A percentile compares a stretch with the other conserved stretches of the same genome.
These are phyloP conservation scores for Diaprepes abbreviatus DNA, from an alignment of 2,888 invertebrate species.

Conservation along the genomic window DNA sequence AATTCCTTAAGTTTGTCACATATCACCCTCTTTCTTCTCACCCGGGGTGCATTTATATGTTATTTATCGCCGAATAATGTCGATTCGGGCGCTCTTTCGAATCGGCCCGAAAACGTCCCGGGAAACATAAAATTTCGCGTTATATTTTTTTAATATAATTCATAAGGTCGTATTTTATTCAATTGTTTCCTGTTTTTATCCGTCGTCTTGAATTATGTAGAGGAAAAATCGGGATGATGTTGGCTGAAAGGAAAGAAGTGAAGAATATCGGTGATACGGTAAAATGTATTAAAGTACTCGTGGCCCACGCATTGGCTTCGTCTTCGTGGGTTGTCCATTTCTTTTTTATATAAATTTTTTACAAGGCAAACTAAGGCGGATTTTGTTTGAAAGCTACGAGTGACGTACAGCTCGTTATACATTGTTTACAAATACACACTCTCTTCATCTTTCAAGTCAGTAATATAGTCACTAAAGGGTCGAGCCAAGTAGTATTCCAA, in stretches of 20 bases:
- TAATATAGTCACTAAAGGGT: too few species aligned
- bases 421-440: too few species aligned
- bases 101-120: conserved; percentile 35
- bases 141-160: conserved; percentile 50
- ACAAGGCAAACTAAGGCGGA: too few species aligned
- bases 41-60: conserved; percentile 45
- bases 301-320: too few species aligned
- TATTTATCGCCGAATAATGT: conserved; percentile 49
- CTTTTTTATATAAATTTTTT: too few species aligned
- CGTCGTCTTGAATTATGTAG: conserved; percentile 29
- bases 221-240: conserved; percentile 5
- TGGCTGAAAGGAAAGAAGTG: not conserved
- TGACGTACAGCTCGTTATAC: too few species aligned
- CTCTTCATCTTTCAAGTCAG: too few species aligned
- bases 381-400: too few species aligned
- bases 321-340: too few species aligned
- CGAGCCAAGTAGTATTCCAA: too few species aligned
- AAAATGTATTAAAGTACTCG: too few species aligned
- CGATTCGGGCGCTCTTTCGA: conserved; percentile 45
- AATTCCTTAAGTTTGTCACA: conserved; percentile 46
- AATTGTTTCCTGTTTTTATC: conserved; percentile 33
- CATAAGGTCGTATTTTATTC: conserved; percentile 50
- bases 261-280: too few species aligned
- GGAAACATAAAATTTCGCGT: conserved; percentile 46
- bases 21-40: conserved; percentile 35